phyloP scores from a whole-genome alignment of 2,113 vertebrate genomes.

The Seriola dumerili region DNA sequence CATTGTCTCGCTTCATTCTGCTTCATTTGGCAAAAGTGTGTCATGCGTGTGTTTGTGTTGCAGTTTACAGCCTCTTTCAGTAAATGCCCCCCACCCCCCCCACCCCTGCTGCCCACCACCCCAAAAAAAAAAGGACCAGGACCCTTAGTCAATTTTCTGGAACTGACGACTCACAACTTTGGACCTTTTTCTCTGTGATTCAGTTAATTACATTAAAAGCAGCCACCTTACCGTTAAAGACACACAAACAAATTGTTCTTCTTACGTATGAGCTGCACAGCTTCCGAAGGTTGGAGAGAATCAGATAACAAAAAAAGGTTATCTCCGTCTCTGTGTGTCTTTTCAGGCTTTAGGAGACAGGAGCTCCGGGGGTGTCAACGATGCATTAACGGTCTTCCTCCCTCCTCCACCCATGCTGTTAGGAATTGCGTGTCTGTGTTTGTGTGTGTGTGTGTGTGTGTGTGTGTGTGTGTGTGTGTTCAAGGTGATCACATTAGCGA shows the following conservation, averaged over 20 bases:
- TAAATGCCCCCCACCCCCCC: not conserved
- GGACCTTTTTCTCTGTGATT: not conserved
- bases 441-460: not conserved
- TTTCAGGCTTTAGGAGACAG: not conserved
- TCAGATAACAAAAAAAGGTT: not conserved
- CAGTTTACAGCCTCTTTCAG: not conserved
- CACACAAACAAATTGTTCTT: not conserved
- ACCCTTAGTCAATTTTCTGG: not conserved
- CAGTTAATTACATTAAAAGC: not conserved
- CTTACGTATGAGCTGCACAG: not conserved
- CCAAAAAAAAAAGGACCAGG: not conserved
- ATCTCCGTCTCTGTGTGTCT: conserved; percentile 5
- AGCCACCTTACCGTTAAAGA: not conserved
- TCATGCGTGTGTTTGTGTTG: not conserved
- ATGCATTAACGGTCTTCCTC: conserved; percentile 40
- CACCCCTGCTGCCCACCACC: too few relatives aligned
- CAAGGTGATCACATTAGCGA: conserved; percentile 63
- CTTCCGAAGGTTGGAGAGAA: not conserved
- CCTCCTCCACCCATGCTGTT: not conserved
- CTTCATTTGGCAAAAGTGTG: conserved; percentile 52
- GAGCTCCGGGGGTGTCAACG: conserved; percentile 19
- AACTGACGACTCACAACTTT: not conserved
- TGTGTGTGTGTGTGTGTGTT: conserved; percentile 16
- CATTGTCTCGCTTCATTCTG: conserved; percentile 59
- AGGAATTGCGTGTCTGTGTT: conserved; percentile 1